These are phyloP conservation scores for Brachyhypopomus gauderio DNA, from an alignment of 2,113 vertebrate genomes.

Conservation along the genomic window DNA sequence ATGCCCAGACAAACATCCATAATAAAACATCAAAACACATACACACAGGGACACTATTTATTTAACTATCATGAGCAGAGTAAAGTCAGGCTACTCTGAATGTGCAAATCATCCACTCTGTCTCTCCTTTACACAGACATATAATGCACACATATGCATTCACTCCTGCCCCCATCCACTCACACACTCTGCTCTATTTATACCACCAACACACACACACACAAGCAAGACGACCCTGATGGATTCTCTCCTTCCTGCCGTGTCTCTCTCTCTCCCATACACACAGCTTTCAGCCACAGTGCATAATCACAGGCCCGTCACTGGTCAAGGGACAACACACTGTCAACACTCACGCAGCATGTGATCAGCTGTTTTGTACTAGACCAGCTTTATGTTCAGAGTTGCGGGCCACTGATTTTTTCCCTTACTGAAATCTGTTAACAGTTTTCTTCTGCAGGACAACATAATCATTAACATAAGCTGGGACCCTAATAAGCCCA, in stretches of 20 bases:
- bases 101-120: conserved; percentile 33
- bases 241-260: conserved; percentile 38
- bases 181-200: conserved; percentile 52
- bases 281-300: conserved; percentile 27
- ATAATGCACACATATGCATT: conserved; percentile 43
- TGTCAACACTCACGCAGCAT: neutral
- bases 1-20: conserved; percentile 50
- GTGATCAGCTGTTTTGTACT: conserved; percentile 25
- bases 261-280: conserved; percentile 7
- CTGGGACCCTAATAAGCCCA: neutral
- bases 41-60: conserved; percentile 43
- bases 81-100: conserved; percentile 39
- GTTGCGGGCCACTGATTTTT: neutral
- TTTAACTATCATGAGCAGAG: conserved; percentile 25
- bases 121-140: conserved; percentile 12
- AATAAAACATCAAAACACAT: conserved; percentile 33
- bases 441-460: neutral
- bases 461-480: conserved; percentile 14
- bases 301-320: conserved; percentile 38
- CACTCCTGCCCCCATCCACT: conserved; percentile 22
- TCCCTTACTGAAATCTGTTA: neutral
- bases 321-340: conserved; percentile 10
- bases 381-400: conserved; percentile 10
- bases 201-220: conserved; percentile 45
- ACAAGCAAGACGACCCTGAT: conserved; percentile 38